Evolutionary conservation across 2,888 invertebrate genomes (phyloP).

Genomic region (Drosophila tanythrix): DNA sequence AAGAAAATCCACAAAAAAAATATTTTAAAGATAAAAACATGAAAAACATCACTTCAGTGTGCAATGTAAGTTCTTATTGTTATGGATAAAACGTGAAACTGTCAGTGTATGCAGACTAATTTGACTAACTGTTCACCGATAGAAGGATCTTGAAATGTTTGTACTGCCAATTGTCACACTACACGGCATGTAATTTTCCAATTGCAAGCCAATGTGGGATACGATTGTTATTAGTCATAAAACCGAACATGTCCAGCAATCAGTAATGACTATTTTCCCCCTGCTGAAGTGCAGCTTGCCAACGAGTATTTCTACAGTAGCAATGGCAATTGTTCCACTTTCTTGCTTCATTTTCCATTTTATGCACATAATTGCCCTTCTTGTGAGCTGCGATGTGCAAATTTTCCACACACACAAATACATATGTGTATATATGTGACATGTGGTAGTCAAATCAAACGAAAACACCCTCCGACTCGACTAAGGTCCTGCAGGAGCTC

Average conservation of each 20-base stretch:
- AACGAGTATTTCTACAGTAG: slow-evolving; percentile 19
- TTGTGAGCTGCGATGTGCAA: slow-evolving; percentile 66
- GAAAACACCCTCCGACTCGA: slow-evolving; percentile 50
- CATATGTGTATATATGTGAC: slow-evolving; percentile 8
- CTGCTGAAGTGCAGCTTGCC: background rate
- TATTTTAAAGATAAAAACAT: background rate
- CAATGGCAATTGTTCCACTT: slow-evolving; percentile 68
- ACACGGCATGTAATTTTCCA: slow-evolving; percentile 27
- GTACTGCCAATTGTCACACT: slow-evolving; percentile 49
- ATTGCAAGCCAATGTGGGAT: slow-evolving; percentile 26
- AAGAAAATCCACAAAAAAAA: background rate
- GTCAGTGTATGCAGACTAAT: background rate
- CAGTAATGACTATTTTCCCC: slow-evolving; percentile 36
- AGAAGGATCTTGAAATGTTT: slow-evolving; percentile 26
- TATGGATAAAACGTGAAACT: background rate
- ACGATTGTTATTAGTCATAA: slow-evolving; percentile 25
- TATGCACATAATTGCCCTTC: slow-evolving; percentile 79
- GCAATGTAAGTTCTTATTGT: background rate
- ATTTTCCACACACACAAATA: slow-evolving; percentile 25
- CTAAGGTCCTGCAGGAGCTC: slow-evolving; percentile 4
- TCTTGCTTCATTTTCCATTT: slow-evolving; percentile 73
- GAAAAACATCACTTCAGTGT: background rate
- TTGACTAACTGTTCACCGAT: background rate
- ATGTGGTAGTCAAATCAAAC: slow-evolving; percentile 66
- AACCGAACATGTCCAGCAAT: slow-evolving; percentile 41